A percentile compares a stretch with the other conserved stretches of the same genome.
These are phyloP conservation scores for Nylanderia fulva DNA, from an alignment of 1,140 invertebrate genomes.

Conservation along the genomic window DNA sequence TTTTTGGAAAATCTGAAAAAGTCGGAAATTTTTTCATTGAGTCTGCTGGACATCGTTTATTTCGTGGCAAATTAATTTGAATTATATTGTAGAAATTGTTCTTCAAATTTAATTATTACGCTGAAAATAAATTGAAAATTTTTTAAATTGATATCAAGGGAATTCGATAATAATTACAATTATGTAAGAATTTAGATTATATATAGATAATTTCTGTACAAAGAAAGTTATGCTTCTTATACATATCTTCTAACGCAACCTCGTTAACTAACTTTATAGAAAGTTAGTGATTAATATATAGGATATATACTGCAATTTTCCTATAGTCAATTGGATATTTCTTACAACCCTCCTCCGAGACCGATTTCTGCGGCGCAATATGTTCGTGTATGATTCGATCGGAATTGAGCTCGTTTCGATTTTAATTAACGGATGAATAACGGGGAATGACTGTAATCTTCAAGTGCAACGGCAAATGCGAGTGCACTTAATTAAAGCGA, in stretches of 20 bases:
- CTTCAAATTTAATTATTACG: not conserved
- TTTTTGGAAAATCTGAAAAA: too few species aligned
- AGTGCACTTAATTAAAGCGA: not conserved
- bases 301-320: slow-evolving; percentile 9
- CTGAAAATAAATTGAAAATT: not conserved
- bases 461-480: slow-evolving; percentile 22
- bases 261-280: not conserved
- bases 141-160: too few species aligned
- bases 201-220: not conserved
- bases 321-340: not conserved
- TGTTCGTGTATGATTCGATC: slow-evolving; percentile 42
- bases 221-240: slow-evolving; percentile 49
- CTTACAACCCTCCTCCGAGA: slow-evolving; percentile 11
- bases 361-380: not conserved
- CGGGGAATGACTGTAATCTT: slow-evolving; percentile 55
- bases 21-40: too few species aligned
- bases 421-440: slow-evolving; percentile 75
- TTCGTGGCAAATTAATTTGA: not conserved
- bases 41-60: too few species aligned
- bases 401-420: slow-evolving; percentile 57
- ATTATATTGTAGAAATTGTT: too few species aligned
- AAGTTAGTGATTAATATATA: not conserved
- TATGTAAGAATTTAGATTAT: too few species aligned
- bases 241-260: slow-evolving; percentile 35
- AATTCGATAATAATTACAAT: too few species aligned